Base-by-base conservation (phyloP, 2,888 invertebrate species). In the Alcis repandata region DNA sequence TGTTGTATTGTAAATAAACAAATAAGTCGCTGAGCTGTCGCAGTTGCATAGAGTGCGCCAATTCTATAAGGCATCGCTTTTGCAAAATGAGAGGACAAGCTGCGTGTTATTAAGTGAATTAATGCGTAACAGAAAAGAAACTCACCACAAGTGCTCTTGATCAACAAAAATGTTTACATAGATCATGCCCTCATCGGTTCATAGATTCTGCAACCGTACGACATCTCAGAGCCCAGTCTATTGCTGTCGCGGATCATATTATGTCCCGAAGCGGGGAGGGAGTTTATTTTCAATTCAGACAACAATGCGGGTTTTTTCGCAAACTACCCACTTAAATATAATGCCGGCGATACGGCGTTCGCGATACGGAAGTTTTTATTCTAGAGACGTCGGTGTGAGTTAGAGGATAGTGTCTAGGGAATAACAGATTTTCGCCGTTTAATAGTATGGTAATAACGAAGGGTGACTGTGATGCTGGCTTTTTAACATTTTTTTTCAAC, bases 321-420 rank as follows among this genome's bases (percentile, higher is more conserved):
- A 90, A 91, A 91, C 90, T 91, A 90, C 89, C 88, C 89, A 89
- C 90, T 91, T 91, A 89, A 89, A 90, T 89, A 90, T 92, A 90
- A 91, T 88, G 88, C 85, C 9, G 83, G 83, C 80, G 88, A 89
- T 91, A 90, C 87, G 84, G 80, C 87, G 84, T 79, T 73, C 68
- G 78, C 82, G 82, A 82, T 86, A 82, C 78, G 80, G 82, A 81
- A 49, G 83, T 85, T 90, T 88, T 86, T 85, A 85, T 86, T 80
- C 76, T 76, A 75, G 57, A 58, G 56, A 33, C 22, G 45, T 33
- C 73, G 63, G 67, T 67, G 4, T 59, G 76, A 77, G 72, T 64
- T 40, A 71, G 15, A 63, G 67, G 79, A 65, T 68, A 15, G 27
- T 54, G 4, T 54, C 27, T 32, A 10, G 27, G 11, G 27, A 11